Conservation (phyloP, 2,797 vertebrate species). For the Meda fulgida region DNA sequence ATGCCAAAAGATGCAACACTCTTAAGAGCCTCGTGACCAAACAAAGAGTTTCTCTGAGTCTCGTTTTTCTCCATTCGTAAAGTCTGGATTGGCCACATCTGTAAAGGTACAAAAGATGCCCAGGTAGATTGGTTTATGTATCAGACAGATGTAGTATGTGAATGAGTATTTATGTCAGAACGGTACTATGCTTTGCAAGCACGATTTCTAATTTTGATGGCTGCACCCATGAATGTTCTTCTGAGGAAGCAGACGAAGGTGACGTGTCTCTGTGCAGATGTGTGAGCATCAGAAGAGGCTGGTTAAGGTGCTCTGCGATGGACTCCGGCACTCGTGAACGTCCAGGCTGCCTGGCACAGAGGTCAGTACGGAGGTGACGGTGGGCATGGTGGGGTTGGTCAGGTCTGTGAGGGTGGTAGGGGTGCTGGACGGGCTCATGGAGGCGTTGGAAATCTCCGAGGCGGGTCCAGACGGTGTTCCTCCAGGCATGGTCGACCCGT, state of each 20-base stretch:
- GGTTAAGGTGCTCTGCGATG: constrained; percentile 96
- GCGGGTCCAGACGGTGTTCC: constrained; percentile 95
- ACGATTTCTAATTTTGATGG: constrained; percentile 5
- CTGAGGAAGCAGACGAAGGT: constrained; percentile 71
- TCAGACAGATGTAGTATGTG: constrained; percentile 23
- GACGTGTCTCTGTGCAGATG: neutral
- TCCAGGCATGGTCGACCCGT: constrained; percentile 89
- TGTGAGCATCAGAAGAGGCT: constrained; percentile 96
- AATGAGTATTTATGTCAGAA: neutral
- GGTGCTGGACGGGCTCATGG: constrained; percentile 97
- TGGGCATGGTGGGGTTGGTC: constrained; percentile 97
- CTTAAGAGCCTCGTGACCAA: constrained; percentile 87
- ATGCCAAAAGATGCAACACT: constrained; percentile 85
- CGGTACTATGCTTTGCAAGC: constrained; percentile 20
- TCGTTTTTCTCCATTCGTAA: constrained; percentile 61
- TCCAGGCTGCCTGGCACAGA: constrained; percentile 92
- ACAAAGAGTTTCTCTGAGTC: constrained; percentile 78
- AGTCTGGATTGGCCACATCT: constrained; percentile 4
- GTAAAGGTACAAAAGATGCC: constrained; percentile 39
- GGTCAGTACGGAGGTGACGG: constrained; percentile 94
- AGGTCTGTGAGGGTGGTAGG: constrained; percentile 98
- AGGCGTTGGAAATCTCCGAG: constrained; percentile 96
- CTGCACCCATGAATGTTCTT: neutral
- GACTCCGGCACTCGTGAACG: constrained; percentile 94
- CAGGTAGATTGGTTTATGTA: constrained; percentile 34